These are phyloP conservation scores for Notothenia rossii DNA, from an alignment of 2,113 vertebrate genomes.

Conservation along the genomic window DNA sequence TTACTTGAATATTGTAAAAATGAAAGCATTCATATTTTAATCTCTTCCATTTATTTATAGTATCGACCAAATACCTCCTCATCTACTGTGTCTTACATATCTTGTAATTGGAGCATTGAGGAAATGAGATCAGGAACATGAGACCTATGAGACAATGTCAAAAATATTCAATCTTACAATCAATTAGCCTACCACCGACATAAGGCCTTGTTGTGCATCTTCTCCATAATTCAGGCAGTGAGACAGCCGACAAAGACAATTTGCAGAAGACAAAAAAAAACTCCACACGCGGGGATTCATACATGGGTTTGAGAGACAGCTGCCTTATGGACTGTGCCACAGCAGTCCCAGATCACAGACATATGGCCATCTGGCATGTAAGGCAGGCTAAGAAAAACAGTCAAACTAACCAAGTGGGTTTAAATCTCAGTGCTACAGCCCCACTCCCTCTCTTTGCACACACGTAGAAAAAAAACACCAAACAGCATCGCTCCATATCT, in stretches of 20 bases:
- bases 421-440: conserved; percentile 22
- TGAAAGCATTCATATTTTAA: too few species aligned
- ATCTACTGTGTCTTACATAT: not conserved
- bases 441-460: not conserved
- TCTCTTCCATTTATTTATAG: too few species aligned
- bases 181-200: conserved; percentile 18
- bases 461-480: not conserved
- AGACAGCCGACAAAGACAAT: conserved; percentile 60
- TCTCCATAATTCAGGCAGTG: conserved; percentile 62
- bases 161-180: conserved; percentile 24
- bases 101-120: not conserved
- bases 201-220: conserved; percentile 29
- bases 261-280: conserved; percentile 62
- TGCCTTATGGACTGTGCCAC: conserved; percentile 78
- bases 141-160: not conserved
- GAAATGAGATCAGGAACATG: not conserved
- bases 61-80: not conserved
- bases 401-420: conserved; percentile 57
- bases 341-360: conserved; percentile 72
- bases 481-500: conserved; percentile 6
- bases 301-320: conserved; percentile 75
- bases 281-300: conserved; percentile 66
- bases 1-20: too few species aligned
- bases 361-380: conserved; percentile 73
- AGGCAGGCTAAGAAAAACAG: conserved; percentile 62